Evolutionary conservation across 1,140 invertebrate genomes (phyloP), one percentile per base, ranked within the genome.

Genomic region (Cotesia chilonis): DNA sequence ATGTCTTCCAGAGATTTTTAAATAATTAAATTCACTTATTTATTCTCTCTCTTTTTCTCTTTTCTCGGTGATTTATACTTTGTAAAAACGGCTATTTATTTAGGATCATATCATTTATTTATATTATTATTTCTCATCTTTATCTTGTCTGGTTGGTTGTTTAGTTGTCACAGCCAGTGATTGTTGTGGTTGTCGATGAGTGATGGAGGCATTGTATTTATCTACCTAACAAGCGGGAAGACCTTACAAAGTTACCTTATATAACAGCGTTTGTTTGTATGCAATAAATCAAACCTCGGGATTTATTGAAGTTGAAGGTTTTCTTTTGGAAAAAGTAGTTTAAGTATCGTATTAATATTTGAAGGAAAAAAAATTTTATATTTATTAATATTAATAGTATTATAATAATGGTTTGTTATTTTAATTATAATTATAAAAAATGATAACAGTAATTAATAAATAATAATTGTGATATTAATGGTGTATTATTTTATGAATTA

Each of bases 401-500:
- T 55, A 55, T n/a, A 14, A 55, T 55, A 55, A 6, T 65, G 12
- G 36, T 65, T 4, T 9, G 28, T 41, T 38, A 36, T 41, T 9
- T 36, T 63, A 47, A 47, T 10, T 9, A 47, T 47, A 47, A 10
- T 47, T 7, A 10, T 47, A 47, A 47, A 47, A 47, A 47, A 47
- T 10, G 10, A 6, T 47, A 47, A 47, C 41, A 47, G 7, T 47
- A 47, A 47, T 47, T 47, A 9, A 47, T 47, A 47, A 47, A 47
- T 38, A 38, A 68, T 68, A n/a, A 35, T 70, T n/a, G 47, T 74
- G 75, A 3, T 28, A 65, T 74, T 80, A 51, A 67, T 57, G 6
- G 47, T 10, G 12, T 68, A 3, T 61, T 68, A 63, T 4, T 59
- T 68, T n/a, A 60, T 51, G 14, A 73, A 51, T 91, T 91, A 65